These are phyloP conservation scores for Silurus meridionalis DNA, from an alignment of 2,113 vertebrate species.

Conservation along the genomic window DNA sequence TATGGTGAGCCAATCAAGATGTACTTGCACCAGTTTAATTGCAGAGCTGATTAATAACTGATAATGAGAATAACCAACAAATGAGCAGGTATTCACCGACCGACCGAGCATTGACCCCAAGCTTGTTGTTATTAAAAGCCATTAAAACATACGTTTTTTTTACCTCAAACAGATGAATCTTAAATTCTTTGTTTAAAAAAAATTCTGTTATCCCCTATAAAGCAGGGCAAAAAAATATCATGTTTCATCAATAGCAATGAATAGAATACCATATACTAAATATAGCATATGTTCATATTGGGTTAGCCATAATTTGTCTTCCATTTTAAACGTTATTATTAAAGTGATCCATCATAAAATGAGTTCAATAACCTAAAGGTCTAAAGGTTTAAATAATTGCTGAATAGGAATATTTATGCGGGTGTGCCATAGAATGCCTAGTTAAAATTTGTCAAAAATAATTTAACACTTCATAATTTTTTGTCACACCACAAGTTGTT, in stretches of 20 bases:
- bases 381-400: neutral
- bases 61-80: conserved; percentile 42
- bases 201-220: neutral
- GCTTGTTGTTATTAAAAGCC: conserved; percentile 2
- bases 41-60: conserved; percentile 58
- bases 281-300: neutral
- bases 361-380: conserved; percentile 9
- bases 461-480: neutral
- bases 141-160: neutral
- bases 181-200: conserved; percentile 11
- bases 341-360: neutral
- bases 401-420: neutral
- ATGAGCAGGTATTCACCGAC: conserved; percentile 32
- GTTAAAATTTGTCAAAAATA: neutral
- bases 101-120: conserved; percentile 58
- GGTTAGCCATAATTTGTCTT: neutral
- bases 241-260: neutral
- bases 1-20: neutral
- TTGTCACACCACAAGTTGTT: neutral
- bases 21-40: conserved; percentile 49
- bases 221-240: neutral
- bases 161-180: neutral
- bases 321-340: neutral
- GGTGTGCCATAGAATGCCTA: neutral
- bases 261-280: no score